Percentiles rank a stretch among this genome's conserved stretches.
phyloP scores from a whole-genome alignment of 2,888 invertebrate genomes.

The Mesopsocus fuscifrons region DNA sequence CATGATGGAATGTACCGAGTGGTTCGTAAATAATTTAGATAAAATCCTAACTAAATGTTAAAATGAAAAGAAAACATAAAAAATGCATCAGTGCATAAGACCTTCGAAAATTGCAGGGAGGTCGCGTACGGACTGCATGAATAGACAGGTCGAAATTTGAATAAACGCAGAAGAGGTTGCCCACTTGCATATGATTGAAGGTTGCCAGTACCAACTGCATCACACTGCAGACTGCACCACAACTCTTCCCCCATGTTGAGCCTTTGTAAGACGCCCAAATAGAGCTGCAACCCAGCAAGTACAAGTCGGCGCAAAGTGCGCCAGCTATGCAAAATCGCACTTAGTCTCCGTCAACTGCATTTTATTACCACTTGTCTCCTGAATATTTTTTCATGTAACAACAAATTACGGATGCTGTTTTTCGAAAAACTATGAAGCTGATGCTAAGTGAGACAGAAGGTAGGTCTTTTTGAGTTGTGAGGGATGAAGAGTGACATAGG shows the following conservation, averaged over 20 bases:
- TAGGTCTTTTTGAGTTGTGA: no score
- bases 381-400: not conserved
- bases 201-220: not conserved
- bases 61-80: not conserved
- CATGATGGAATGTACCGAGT: no score
- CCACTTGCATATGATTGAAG: not conserved
- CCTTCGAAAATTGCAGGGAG: not conserved
- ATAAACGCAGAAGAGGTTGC: not conserved
- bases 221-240: not conserved
- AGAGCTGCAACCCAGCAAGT: not conserved
- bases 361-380: not conserved
- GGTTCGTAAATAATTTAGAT: no score
- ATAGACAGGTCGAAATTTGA: not conserved
- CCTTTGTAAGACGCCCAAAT: not conserved
- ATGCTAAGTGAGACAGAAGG: no score
- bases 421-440: no score
- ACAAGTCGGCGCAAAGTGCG: not conserved
- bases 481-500: no score
- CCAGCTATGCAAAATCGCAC: not conserved
- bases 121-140: not conserved
- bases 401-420: no score
- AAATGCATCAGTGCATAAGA: not conserved
- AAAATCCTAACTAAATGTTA: no score
- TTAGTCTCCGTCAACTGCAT: not conserved
- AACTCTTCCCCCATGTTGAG: not conserved